Base-by-base conservation (phyloP, 2,888 invertebrate species). In the Oscheius onirici region DNA sequence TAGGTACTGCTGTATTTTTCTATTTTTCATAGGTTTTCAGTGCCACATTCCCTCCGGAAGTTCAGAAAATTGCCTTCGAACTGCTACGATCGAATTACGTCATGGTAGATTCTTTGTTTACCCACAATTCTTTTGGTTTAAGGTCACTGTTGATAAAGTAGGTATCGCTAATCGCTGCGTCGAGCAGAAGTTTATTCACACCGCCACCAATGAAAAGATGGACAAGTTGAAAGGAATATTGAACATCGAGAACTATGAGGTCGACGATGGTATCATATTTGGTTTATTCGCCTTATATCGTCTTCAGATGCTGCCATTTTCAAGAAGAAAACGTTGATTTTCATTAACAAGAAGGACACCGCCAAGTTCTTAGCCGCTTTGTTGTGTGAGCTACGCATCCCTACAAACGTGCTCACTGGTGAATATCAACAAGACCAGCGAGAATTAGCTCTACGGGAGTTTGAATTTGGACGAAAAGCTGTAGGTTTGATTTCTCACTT, bases 111-210 rank as follows among this genome's bases (percentile, higher is more conserved):
- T n/a, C n/a, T n/a, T n/a, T n/a, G n/a, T n/a, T n/a, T n/a, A n/a
- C n/a, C n/a, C n/a, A n/a, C n/a, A n/a, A n/a, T n/a, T n/a, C n/a
- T n/a, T n/a, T n/a, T n/a, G n/a, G n/a, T n/a, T n/a, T n/a, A n/a
- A n/a, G n/a, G n/a, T 96, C 8, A 91, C 93, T 0, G 93, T 97
- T 17, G 97, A 97, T 52, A 92, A 93, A 13, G 92, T 97, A 0
- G 97, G 97, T 0, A 94, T 95, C 0, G 97, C 97, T 6, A 95
- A 94, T 84, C 88, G 92, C 0, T 96, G 97, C 88, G 95, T 97
- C 0, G 91, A 92, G 69, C 97, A 97, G 88, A 90, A 90, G n/a
- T 75, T 76, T 61, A 40, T 73, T 17, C 22, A 87, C 66, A 89
- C 89, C 1, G 89, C 90, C 6, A 40, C 68, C 0, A 92, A 92